These are phyloP conservation scores for Scomber scombrus DNA, from an alignment of 2,113 vertebrate species.

Conservation along the genomic window DNA sequence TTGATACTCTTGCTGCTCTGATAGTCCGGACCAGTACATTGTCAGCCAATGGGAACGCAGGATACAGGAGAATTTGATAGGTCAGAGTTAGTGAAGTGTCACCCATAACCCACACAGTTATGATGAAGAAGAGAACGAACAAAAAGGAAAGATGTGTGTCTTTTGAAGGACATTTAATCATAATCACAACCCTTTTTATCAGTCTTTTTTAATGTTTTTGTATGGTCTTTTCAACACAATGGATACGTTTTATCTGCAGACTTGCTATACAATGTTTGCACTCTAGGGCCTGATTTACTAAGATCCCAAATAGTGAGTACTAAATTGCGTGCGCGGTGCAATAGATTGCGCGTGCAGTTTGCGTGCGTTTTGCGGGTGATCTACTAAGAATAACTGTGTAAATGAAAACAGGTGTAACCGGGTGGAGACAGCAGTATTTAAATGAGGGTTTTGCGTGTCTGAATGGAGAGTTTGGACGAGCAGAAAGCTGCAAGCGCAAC, in stretches of 20 bases:
- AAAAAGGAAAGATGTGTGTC: neutral
- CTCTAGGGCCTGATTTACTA: no score
- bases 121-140: no score
- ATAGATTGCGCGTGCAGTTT: no score
- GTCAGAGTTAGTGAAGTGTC: slow-evolving; percentile 15
- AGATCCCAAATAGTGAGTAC: no score
- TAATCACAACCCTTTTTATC: neutral
- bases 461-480: no score
- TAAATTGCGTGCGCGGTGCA: no score
- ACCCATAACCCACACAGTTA: neutral
- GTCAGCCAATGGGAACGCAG: slow-evolving; percentile 45
- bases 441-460: no score
- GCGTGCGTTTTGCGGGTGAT: no score
- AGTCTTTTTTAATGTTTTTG: neutral
- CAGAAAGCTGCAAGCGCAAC: no score
- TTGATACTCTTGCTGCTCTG: slow-evolving; percentile 79
- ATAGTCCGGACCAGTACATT: slow-evolving; percentile 25
- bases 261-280: neutral
- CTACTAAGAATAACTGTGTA: no score
- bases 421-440: no score
- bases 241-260: neutral
- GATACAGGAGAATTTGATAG: slow-evolving; percentile 23
- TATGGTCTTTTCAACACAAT: neutral
- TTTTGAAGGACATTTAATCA: neutral
- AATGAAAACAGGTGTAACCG: no score